A percentile compares a stretch with the other conserved stretches of the same genome.
phyloP scores from a whole-genome alignment of 2,113 vertebrate species.

The Aramus guarauna region DNA sequence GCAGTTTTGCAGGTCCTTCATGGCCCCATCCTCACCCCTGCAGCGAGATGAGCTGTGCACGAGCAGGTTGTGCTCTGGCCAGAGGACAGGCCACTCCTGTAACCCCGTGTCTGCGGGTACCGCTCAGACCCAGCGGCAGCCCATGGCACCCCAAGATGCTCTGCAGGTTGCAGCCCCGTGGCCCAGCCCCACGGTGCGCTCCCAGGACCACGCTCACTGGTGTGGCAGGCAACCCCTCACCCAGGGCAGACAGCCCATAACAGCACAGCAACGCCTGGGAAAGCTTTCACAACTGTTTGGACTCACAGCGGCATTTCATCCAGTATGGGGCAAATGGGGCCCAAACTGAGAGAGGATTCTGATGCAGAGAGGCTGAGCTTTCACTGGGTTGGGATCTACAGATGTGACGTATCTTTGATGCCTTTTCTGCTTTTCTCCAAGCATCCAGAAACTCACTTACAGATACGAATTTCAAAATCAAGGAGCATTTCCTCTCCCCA shows the following conservation, averaged over 20 bases:
- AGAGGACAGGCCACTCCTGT: background rate
- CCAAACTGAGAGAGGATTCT: background rate
- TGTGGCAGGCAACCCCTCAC: no score
- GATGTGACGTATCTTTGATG: background rate
- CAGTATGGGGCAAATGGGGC: background rate
- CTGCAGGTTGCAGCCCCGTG: background rate
- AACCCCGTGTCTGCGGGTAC: background rate
- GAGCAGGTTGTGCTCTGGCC: background rate
- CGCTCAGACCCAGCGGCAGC: background rate
- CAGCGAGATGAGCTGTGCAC: background rate
- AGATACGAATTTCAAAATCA: background rate
- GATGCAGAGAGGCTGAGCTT: background rate
- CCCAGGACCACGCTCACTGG: background rate
- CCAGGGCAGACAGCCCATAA: background rate
- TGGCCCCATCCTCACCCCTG: background rate
- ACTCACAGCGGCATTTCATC: background rate
- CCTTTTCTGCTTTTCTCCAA: background rate
- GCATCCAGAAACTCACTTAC: background rate
- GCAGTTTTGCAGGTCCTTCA: background rate
- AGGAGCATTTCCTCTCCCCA: background rate
- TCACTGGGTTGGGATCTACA: background rate
- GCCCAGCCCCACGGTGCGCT: background rate
- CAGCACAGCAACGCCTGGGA: rapidly evolving
- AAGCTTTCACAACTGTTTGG: background rate
- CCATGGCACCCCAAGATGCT: background rate